Base-by-base conservation (phyloP, 2,797 vertebrate genomes). In the Gallinago stenura region DNA sequence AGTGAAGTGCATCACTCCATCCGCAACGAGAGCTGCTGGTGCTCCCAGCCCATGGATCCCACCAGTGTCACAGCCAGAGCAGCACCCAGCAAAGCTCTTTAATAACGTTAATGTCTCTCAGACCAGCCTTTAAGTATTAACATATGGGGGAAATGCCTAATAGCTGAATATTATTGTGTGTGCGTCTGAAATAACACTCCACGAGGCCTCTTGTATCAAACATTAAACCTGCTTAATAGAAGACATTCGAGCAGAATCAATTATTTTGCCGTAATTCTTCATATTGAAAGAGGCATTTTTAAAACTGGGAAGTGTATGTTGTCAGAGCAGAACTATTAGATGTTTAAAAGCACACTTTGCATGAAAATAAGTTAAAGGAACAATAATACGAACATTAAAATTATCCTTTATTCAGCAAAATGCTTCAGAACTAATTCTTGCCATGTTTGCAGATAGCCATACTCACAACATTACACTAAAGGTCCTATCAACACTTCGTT, bases 181-280 rank as follows among this genome's bases (percentile, higher is more conserved):
- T 22, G 56, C 0, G 0, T 80, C 69, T 80, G 89, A 93, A 96
- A 91, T 81, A 90, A 79, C 70, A 80, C 87, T 75, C 61, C 12
- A 8, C 62, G 31, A 90, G 87, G 87, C 80, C 84, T 92, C 90
- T 93, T 83, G 30, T 4, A 87, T 24, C 9, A 39, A 78, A 80
- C 86, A 87, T 61, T 70, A 89, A 94, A 94, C 84, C 78, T 80
- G 68, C 81, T 85, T 90, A 91, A 92, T 35, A 80, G 78, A 65
- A 92, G 84, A 78, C 43, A 33, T 83, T 85, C 60, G 85, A 94
- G 60, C 89, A 95, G 89, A 93, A 92, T 83, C 85, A 83, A 91
- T 95, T 91, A 81, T 90, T 95, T 75, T 33, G 28, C 90, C 76
- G 69, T 88, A 90, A 86, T 89, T 88, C 69, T 78, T 93, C 94